These are phyloP conservation scores for Dendrolimus kikuchii DNA, from an alignment of 1,140 invertebrate species.

Conservation along the genomic window DNA sequence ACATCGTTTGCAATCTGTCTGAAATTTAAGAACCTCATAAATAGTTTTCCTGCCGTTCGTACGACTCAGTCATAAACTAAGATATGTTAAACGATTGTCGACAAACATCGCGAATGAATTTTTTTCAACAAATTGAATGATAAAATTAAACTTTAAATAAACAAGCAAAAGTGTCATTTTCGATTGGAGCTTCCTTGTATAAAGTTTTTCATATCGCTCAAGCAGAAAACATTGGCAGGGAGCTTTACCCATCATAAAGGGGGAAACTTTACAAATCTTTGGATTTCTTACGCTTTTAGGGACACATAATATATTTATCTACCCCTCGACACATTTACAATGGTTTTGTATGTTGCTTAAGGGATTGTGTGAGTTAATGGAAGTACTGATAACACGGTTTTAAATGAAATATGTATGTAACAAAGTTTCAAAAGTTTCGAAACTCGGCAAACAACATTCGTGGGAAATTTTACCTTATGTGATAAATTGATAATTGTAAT, in stretches of 20 bases:
- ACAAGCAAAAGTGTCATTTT: slow-evolving; percentile 18
- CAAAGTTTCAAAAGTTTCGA: slow-evolving; percentile 1
- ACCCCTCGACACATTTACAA: slow-evolving; percentile 65
- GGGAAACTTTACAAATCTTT: slow-evolving; percentile 69
- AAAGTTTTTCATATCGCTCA: slow-evolving; percentile 66
- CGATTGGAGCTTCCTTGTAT: slow-evolving; percentile 11
- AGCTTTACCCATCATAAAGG: slow-evolving; percentile 62
- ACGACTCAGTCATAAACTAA: slow-evolving; percentile 47
- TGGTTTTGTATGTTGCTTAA: slow-evolving; percentile 50
- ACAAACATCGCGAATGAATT: slow-evolving; percentile 58
- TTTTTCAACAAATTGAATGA: slow-evolving; percentile 19
- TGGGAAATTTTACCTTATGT: neutral
- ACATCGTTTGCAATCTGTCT: slow-evolving; percentile 13
- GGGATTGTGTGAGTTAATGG: slow-evolving; percentile 46
- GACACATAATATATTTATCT: slow-evolving; percentile 69
- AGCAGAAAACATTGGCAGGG: slow-evolving; percentile 60
- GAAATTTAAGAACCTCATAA: slow-evolving; percentile 27
- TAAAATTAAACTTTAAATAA: slow-evolving; percentile 23
- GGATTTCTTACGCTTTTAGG: slow-evolving; percentile 68
- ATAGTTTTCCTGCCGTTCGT: slow-evolving; percentile 38
- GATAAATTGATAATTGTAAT: neutral
- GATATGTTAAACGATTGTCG: slow-evolving; percentile 52
- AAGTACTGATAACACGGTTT: slow-evolving; percentile 38
- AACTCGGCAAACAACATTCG: too few species aligned
- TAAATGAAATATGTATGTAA: slow-evolving; percentile 7